Percentiles rank a stretch among this genome's conserved stretches.
phyloP scores from a whole-genome alignment of 2,113 vertebrate species.

The Coreoperca whiteheadi region DNA sequence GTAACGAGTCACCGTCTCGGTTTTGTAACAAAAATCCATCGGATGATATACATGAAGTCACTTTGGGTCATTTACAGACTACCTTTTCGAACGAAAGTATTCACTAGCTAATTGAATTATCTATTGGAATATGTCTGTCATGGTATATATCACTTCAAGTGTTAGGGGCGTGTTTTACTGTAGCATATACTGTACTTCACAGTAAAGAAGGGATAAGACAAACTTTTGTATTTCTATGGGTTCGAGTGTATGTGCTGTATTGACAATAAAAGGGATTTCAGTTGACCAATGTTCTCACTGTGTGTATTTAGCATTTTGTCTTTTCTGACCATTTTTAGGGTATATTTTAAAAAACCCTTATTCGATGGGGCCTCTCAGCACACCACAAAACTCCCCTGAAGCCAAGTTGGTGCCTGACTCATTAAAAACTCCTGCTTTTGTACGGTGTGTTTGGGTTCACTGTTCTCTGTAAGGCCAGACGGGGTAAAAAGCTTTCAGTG shows the following conservation, averaged over 20 bases:
- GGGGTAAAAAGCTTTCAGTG: conserved; percentile 39
- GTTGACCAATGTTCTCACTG: conserved; percentile 19
- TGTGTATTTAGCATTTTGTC: background rate
- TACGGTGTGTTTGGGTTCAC: background rate
- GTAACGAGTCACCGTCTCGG: conserved; percentile 10
- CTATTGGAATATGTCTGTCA: conserved; percentile 21
- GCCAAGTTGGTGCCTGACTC: conserved; percentile 33
- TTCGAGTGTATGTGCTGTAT: conserved; percentile 74
- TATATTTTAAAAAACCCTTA: background rate
- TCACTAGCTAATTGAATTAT: conserved; percentile 11
- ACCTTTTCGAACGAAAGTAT: conserved; percentile 39
- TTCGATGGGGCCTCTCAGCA: background rate
- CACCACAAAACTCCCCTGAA: background rate
- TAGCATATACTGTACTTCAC: conserved; percentile 69
- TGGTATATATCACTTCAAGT: conserved; percentile 59
- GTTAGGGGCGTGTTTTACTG: conserved; percentile 53
- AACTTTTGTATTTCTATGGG: conserved; percentile 75
- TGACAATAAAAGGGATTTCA: conserved; percentile 78
- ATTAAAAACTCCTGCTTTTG: background rate
- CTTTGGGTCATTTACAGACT: conserved; percentile 31
- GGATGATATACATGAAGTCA: conserved; percentile 54
- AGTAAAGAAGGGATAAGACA: conserved; percentile 69
- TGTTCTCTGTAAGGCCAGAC: conserved; percentile 17
- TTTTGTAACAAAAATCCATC: conserved; percentile 16
- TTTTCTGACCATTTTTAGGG: too few relatives aligned